Percentiles rank a stretch among this genome's conserved stretches.
Evolutionary conservation across 2,797 vertebrate genomes (phyloP).

Genomic region (Falco columbarius): DNA sequence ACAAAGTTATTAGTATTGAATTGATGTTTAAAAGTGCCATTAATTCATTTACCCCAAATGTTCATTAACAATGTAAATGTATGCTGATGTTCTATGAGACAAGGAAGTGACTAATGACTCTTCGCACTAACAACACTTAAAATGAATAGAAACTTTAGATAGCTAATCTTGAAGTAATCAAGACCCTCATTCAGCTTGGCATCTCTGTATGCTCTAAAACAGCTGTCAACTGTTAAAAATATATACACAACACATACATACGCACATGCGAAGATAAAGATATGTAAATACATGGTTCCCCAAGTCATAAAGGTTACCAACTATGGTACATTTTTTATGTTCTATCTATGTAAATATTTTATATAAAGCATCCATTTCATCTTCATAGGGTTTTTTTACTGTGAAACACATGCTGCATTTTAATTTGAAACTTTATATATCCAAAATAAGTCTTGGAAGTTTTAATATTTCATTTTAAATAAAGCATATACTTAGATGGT

Average conservation of each 20-base stretch:
- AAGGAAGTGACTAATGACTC: constrained; percentile 89
- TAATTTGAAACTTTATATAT: constrained; percentile 68
- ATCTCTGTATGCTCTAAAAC: constrained; percentile 88
- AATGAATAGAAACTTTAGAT: constrained; percentile 90
- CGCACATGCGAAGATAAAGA: constrained; percentile 76
- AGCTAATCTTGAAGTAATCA: constrained; percentile 92
- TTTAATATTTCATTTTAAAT: constrained; percentile 37
- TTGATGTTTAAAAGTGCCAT: constrained; percentile 89
- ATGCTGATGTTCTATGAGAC: constrained; percentile 92
- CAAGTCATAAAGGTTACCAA: constrained; percentile 81
- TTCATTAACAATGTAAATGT: constrained; percentile 98
- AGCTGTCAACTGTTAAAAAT: constrained; percentile 90
- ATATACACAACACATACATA: constrained; percentile 87
- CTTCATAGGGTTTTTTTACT: constrained; percentile 59
- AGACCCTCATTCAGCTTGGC: constrained; percentile 87
- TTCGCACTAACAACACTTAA: constrained; percentile 88
- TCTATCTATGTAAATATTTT: constrained; percentile 81
- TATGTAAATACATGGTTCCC: constrained; percentile 82
- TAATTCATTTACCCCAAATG: constrained; percentile 91
- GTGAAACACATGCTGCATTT: constrained; percentile 73
- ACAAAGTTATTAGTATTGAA: constrained; percentile 87
- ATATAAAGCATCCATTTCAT: constrained; percentile 77
- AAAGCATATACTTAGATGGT: neutral
- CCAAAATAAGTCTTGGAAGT: constrained; percentile 23
- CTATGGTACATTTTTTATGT: constrained; percentile 74